A percentile compares a stretch with the other conserved stretches of the same genome.
phyloP scores from a whole-genome alignment of 2,888 invertebrate species.

The Electrophaes corylata region DNA sequence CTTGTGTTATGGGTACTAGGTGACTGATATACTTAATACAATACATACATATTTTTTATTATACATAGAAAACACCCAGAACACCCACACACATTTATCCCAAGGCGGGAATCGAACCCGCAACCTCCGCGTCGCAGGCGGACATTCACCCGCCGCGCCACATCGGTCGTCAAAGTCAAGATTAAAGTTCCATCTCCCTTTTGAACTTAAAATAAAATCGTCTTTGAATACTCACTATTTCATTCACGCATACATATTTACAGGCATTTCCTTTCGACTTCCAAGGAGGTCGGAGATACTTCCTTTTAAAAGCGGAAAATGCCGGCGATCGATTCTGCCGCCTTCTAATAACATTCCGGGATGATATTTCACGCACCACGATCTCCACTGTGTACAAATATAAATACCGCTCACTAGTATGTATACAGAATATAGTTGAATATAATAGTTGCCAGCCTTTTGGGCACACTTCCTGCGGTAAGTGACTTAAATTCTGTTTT shows the following conservation, averaged over 20 bases:
- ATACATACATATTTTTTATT: too few relatives aligned
- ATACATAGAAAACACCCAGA: too few relatives aligned
- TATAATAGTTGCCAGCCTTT: too few relatives aligned
- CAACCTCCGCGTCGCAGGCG: too few relatives aligned
- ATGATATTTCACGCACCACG: slow-evolving; percentile 66
- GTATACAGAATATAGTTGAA: neutral
- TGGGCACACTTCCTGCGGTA: too few relatives aligned
- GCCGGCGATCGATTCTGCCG: slow-evolving; percentile 67
- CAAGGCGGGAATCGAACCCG: too few relatives aligned
- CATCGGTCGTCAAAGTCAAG: too few relatives aligned
- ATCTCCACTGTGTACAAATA: slow-evolving; percentile 47
- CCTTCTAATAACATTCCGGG: slow-evolving; percentile 77
- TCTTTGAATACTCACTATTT: slow-evolving; percentile 25
- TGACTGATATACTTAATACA: too few relatives aligned
- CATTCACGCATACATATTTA: slow-evolving; percentile 27
- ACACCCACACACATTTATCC: too few relatives aligned
- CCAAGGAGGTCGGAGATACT: slow-evolving; percentile 44
- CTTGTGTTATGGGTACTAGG: too few relatives aligned
- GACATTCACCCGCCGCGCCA: too few relatives aligned
- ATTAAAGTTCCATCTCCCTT: neutral
- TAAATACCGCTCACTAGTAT: slow-evolving; percentile 1
- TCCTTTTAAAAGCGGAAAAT: slow-evolving; percentile 60
- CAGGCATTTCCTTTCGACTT: slow-evolving; percentile 23
- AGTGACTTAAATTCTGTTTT: too few relatives aligned
- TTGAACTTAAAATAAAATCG: slow-evolving; percentile 12